These are phyloP conservation scores for Myrmecobius fasciatus DNA, from an alignment of 2,113 vertebrate species.

Conservation along the genomic window DNA sequence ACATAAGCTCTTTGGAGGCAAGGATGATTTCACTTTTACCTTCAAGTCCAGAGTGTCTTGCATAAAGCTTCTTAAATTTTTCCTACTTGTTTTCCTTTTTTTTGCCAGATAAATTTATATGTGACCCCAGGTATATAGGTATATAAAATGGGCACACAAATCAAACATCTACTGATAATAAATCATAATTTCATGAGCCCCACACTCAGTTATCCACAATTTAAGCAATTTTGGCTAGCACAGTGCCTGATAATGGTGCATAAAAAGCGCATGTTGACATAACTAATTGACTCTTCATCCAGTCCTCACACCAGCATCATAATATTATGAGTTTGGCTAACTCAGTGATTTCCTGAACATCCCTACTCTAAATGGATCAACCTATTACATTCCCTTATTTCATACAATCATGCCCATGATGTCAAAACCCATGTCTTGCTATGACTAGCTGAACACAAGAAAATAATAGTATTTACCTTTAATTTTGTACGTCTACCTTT, in stretches of 20 bases:
- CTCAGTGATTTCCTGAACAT: not conserved
- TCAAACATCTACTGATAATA: no score
- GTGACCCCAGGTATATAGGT: no score
- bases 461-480: slow-evolving; percentile 45
- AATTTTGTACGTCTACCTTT: slow-evolving; percentile 39
- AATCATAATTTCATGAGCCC: no score
- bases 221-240: no score
- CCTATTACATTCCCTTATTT: slow-evolving; percentile 34
- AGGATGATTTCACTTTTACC: not conserved
- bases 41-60: not conserved
- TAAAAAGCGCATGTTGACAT: not conserved
- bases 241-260: not conserved
- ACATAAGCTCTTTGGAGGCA: not conserved
- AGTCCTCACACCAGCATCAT: not conserved
- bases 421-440: slow-evolving; percentile 13
- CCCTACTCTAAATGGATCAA: not conserved
- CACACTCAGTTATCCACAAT: no score
- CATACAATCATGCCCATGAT: not conserved
- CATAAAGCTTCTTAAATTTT: no score
- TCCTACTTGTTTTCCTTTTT: no score
- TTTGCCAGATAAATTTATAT: no score
- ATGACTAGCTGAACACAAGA: slow-evolving; percentile 45
- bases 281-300: not conserved
- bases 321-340: not conserved
- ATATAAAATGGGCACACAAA: no score